Percentiles rank a stretch among this genome's conserved stretches.
Evolutionary conservation across 92 coral and sea anemone species (phyloP).

Genomic region (Palythoa heliodiscus): DNA sequence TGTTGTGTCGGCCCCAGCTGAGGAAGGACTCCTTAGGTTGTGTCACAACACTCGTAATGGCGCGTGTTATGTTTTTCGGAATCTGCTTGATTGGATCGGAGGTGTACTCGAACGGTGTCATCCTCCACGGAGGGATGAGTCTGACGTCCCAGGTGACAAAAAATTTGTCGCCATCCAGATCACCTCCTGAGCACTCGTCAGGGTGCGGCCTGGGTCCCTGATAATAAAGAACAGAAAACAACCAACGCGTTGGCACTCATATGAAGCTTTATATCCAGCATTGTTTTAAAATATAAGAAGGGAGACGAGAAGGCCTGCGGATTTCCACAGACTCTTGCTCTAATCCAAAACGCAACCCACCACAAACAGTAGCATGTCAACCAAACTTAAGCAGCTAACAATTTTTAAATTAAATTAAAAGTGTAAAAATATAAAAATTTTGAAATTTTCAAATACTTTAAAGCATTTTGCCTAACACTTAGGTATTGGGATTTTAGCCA

Average conservation of each 20-base stretch:
- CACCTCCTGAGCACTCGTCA: conserved; percentile 93
- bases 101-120: conserved; percentile 75
- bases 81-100: conserved; percentile 25
- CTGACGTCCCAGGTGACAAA: conserved; percentile 91
- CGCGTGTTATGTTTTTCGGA: conserved; percentile 9
- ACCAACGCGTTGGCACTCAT: not conserved
- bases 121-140: conserved; percentile 76
- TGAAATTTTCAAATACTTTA: too few species aligned
- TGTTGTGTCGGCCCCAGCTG: conserved; percentile 52
- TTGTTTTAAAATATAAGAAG: not conserved
- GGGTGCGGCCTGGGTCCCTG: conserved; percentile 89
- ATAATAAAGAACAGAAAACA: not conserved
- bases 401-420: too few species aligned
- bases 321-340: too few species aligned
- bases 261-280: not conserved
- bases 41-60: not conserved
- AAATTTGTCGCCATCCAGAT: conserved; percentile 90
- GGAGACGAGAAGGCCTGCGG: too few species aligned
- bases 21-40: conserved; percentile 37
- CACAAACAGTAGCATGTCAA: too few species aligned
- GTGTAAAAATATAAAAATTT: too few species aligned
- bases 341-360: too few species aligned
- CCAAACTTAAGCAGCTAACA: too few species aligned
- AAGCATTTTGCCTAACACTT: too few species aligned
- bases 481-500: too few species aligned